These are phyloP conservation scores for Synergus itoensis DNA, from an alignment of 2,888 invertebrate genomes.

Conservation along the genomic window DNA sequence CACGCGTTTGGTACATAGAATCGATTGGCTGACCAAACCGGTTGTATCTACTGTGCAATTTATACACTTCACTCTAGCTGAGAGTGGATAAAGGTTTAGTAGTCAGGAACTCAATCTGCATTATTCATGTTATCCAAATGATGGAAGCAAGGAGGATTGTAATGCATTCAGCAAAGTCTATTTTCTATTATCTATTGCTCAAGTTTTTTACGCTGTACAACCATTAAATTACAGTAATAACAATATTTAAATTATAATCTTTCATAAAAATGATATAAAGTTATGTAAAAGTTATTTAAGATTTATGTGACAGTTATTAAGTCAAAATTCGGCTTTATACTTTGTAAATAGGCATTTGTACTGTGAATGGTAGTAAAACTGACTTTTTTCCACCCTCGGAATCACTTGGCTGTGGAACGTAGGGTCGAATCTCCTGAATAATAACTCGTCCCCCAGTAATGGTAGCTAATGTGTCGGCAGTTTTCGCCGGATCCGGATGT, in stretches of 20 bases:
- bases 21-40: constrained; percentile 23
- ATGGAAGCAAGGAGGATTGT: not conserved
- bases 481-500: constrained; percentile 85
- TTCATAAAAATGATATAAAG: not conserved
- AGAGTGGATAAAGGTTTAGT: constrained; percentile 24
- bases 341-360: constrained; percentile 14
- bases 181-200: not conserved
- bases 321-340: not conserved
- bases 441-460: constrained; percentile 90
- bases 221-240: not conserved
- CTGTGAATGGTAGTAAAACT: constrained; percentile 11
- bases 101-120: constrained; percentile 17
- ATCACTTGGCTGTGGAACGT: constrained; percentile 73
- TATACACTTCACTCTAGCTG: constrained; percentile 25
- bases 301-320: not conserved
- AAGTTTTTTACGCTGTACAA: not conserved
- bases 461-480: constrained; percentile 87
- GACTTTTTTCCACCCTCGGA: constrained; percentile 67
- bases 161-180: not conserved
- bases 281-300: not conserved
- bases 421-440: constrained; percentile 87
- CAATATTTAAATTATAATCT: too few relatives aligned
- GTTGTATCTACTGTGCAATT: constrained; percentile 17
- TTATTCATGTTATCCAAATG: constrained; percentile 15
- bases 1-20: constrained; percentile 23